A percentile compares a stretch with the other conserved stretches of the same genome.
These are phyloP conservation scores for Helicoverpa zea DNA, from an alignment of 1,140 invertebrate species.

Conservation along the genomic window DNA sequence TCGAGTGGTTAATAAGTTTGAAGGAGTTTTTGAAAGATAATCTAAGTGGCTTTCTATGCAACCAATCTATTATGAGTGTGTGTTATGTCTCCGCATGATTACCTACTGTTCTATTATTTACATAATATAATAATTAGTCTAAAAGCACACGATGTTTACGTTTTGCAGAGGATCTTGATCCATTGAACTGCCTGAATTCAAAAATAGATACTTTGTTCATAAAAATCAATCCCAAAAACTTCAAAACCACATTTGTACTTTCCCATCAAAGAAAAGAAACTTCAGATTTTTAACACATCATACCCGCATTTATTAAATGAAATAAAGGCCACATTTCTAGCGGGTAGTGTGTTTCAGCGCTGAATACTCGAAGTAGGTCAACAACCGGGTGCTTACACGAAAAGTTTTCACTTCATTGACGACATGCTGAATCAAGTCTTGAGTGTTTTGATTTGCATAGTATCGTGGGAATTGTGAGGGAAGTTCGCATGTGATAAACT, in stretches of 20 bases:
- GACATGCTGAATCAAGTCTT: conserved; percentile 17
- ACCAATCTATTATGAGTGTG: too few relatives aligned
- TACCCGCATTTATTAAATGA: conserved; percentile 22
- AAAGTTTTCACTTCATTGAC: conserved; percentile 38
- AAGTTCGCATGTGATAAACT: not conserved
- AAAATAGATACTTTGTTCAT: not conserved
- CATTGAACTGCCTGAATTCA: not conserved
- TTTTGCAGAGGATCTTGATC: too few relatives aligned
- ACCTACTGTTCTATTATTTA: too few relatives aligned
- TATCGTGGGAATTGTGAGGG: conserved; percentile 7
- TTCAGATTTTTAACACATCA: not conserved
- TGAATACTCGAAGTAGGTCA: conserved; percentile 30
- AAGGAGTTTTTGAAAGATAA: too few relatives aligned
- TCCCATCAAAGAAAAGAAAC: conserved; percentile 14
- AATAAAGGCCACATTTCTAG: conserved; percentile 22
- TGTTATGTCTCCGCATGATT: too few relatives aligned
- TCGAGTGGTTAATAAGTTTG: not conserved
- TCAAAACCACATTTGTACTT: not conserved
- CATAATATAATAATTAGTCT: too few relatives aligned
- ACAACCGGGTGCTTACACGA: conserved; percentile 36
- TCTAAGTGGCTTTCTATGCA: too few relatives aligned
- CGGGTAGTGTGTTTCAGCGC: conserved; percentile 15
- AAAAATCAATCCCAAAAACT: not conserved
- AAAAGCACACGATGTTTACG: too few relatives aligned
- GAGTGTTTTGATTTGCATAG: conserved; percentile 33